phyloP scores from a whole-genome alignment of 2,113 vertebrate genomes.

The Sapayoa aenigma region DNA sequence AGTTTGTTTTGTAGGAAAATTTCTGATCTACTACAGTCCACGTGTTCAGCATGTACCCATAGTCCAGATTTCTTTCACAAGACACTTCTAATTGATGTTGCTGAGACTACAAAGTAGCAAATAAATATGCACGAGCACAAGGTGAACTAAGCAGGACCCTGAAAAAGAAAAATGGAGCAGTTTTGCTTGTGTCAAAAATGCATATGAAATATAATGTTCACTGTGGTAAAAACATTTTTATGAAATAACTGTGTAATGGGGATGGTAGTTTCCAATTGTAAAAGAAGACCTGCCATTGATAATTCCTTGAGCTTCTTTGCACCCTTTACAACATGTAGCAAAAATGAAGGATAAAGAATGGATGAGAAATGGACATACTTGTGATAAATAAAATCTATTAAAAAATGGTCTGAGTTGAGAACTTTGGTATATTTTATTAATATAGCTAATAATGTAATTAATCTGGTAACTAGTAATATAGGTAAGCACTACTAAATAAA shows the following conservation, averaged over 20 bases:
- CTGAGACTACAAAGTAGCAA: not conserved
- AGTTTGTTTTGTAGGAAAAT: not conserved
- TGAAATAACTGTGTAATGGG: not conserved
- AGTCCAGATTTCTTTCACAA: not conserved
- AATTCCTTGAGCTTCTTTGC: not conserved
- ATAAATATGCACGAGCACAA: not conserved
- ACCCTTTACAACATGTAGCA: not conserved
- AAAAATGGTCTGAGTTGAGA: not conserved
- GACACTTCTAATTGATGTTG: not conserved
- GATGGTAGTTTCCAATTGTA: not conserved
- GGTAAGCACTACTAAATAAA: not conserved
- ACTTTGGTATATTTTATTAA: not conserved
- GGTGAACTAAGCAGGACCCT: not conserved
- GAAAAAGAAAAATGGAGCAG: not conserved
- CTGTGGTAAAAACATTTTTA: not conserved
- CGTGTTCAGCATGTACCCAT: not conserved
- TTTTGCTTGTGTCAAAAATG: not conserved
- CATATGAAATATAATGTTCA: not conserved
- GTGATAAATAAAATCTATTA: not conserved
- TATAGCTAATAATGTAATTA: not conserved
- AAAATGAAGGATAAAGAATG: not conserved
- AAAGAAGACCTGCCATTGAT: not conserved
- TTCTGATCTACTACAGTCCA: not conserved
- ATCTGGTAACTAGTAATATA: not conserved
- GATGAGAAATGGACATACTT: not conserved